Conservation (phyloP, 2,113 vertebrate species). For the Erpornis zantholeuca region DNA sequence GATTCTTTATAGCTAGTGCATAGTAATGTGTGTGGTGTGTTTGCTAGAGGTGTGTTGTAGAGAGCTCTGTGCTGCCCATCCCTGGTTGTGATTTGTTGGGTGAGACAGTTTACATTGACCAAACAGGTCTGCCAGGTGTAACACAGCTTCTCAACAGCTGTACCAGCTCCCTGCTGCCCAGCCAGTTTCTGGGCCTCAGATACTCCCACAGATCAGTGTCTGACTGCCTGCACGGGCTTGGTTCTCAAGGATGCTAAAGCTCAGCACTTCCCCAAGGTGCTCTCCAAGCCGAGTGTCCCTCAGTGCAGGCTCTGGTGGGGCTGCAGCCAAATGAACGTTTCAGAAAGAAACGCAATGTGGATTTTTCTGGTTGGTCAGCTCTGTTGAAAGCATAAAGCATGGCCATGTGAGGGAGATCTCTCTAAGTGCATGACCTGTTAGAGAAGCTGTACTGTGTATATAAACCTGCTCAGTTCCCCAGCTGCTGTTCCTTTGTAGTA, state of each 20-base stretch:
- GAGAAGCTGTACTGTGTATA: conserved; percentile 25
- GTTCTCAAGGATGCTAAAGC: neutral
- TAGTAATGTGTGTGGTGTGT: neutral
- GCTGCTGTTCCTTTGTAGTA: conserved; percentile 16
- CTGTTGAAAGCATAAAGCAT: neutral
- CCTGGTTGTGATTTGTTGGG: neutral
- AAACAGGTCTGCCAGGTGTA: neutral
- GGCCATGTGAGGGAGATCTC: neutral
- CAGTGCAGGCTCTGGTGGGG: neutral
- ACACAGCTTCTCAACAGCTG: neutral
- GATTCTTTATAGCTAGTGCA: neutral
- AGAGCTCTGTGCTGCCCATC: neutral
- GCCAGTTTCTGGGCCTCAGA: neutral
- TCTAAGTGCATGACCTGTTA: conserved; percentile 47
- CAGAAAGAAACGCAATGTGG: neutral
- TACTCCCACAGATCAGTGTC: neutral
- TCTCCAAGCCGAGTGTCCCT: neutral
- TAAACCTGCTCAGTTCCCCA: conserved; percentile 6
- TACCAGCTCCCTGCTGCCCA: neutral
- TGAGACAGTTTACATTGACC: neutral
- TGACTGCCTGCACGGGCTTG: neutral
- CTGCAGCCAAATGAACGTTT: neutral
- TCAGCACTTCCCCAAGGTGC: neutral
- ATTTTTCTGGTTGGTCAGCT: neutral
- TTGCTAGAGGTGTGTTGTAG: neutral